Conservation (phyloP, 2,113 vertebrate genomes). For the Mohoua ochrocephala region DNA sequence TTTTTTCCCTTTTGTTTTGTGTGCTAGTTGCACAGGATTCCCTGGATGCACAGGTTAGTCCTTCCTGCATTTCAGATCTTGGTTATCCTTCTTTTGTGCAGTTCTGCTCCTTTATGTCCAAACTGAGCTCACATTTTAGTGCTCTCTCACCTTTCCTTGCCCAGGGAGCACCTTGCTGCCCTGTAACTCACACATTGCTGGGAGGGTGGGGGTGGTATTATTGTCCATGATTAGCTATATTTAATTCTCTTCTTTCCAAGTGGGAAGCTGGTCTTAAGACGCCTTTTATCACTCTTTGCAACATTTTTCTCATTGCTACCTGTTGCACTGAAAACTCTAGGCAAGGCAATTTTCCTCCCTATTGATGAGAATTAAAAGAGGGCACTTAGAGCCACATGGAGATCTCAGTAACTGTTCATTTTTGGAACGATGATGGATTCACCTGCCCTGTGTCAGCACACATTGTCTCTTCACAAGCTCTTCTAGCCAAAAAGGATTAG, state of each 20-base stretch:
- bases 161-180: background rate
- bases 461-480: background rate
- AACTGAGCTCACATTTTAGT: background rate
- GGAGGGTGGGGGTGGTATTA: background rate
- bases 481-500: background rate
- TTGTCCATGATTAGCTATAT: background rate
- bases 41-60: background rate
- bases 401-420: background rate
- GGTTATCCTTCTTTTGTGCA: background rate
- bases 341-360: background rate
- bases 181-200: background rate
- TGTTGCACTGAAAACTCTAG: background rate
- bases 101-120: background rate
- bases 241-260: background rate
- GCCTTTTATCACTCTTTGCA: background rate
- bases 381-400: background rate
- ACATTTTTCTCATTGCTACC: background rate
- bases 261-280: background rate
- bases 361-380: background rate
- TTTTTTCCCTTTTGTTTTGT: background rate
- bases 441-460: background rate
- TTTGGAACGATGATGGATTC: background rate
- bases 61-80: background rate
- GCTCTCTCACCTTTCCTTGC: accelerated
- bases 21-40: background rate